phyloP scores from a whole-genome alignment of 2,797 vertebrate species.

The Argyrosomus regius region DNA sequence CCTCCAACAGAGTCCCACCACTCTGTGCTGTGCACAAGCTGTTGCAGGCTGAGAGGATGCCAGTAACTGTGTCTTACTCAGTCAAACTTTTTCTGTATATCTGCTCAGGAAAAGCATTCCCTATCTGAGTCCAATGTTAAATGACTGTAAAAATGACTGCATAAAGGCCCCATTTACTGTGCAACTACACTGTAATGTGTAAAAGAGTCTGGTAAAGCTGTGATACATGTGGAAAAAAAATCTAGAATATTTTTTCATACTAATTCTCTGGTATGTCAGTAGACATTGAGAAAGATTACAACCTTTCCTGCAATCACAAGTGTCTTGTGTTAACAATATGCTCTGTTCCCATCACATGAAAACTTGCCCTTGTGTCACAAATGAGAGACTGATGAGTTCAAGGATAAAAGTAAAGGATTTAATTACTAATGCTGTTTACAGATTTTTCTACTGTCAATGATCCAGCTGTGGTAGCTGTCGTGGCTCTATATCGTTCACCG shows the following conservation, averaged over 20 bases:
- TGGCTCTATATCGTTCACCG: neutral
- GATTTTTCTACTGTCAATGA: neutral
- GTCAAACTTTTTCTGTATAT: constrained; percentile 20
- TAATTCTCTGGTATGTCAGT: neutral
- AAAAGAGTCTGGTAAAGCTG: neutral
- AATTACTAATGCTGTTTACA: neutral
- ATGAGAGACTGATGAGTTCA: no score
- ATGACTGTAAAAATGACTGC: constrained; percentile 10
- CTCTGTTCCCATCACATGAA: neutral
- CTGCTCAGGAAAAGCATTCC: constrained; percentile 7
- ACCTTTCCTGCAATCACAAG: neutral
- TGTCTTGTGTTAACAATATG: no score
- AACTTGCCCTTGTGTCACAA: neutral
- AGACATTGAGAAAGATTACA: neutral
- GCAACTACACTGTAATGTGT: neutral
- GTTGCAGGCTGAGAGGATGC: constrained; percentile 33
- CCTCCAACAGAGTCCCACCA: constrained; percentile 20
- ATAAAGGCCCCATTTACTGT: neutral
- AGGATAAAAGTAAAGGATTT: neutral
- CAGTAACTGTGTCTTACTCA: constrained; percentile 23
- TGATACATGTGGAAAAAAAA: neutral
- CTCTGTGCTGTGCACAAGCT: constrained; percentile 10
- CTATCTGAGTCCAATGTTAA: neutral
- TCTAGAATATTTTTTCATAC: neutral
- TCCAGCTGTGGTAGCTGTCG: constrained; percentile 5